Conservation (phyloP, 2,113 vertebrate genomes). For the Danionella cerebrum region DNA sequence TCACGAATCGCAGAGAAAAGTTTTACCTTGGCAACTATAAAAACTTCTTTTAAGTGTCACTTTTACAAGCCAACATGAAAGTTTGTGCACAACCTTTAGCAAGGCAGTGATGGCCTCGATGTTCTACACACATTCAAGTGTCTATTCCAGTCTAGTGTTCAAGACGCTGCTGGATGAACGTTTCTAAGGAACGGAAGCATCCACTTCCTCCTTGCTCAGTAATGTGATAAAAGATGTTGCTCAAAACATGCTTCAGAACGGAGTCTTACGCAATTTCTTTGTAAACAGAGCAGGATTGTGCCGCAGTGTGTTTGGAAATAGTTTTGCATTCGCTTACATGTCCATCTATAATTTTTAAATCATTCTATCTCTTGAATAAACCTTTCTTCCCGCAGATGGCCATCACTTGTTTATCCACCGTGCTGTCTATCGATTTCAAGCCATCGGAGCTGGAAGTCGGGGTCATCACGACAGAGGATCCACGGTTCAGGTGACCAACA, state of each 20-base stretch:
- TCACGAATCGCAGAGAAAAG: too few species aligned
- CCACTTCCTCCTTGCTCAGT: background rate
- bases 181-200: background rate
- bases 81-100: too few species aligned
- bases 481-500: conserved; percentile 73
- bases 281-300: background rate
- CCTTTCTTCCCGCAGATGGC: conserved; percentile 63
- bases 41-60: too few species aligned
- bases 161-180: too few species aligned
- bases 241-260: too few species aligned
- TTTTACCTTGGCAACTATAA: too few species aligned
- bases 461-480: conserved; percentile 77
- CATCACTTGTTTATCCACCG: conserved; percentile 79
- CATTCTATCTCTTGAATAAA: background rate
- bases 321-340: background rate
- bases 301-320: background rate
- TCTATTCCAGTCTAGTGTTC: too few species aligned
- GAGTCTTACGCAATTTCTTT: background rate
- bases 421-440: conserved; percentile 84
- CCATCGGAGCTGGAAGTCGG: conserved; percentile 82
- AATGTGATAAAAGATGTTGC: background rate
- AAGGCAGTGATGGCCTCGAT: too few species aligned
- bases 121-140: too few species aligned
- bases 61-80: too few species aligned
- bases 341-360: background rate